Percentiles rank a stretch among this genome's conserved stretches.
Evolutionary conservation across 2,113 vertebrate genomes (phyloP).

Genomic region (Kobus ellipsiprymnus): DNA sequence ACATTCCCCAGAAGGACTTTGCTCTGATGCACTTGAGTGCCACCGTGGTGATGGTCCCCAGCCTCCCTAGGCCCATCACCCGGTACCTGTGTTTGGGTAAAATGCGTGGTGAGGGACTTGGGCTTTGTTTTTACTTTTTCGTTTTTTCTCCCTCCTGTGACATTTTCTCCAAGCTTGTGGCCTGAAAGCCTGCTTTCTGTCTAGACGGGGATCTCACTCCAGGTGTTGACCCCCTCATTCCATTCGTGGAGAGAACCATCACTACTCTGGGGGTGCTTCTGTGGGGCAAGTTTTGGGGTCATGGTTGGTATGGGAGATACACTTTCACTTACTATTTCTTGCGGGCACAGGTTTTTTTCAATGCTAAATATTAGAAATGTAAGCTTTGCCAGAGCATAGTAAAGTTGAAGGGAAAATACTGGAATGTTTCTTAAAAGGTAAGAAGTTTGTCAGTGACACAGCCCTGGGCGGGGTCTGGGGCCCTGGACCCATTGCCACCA

Average conservation of each 20-base stretch:
- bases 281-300: not conserved
- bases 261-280: not conserved
- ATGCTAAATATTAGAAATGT: constrained; percentile 36
- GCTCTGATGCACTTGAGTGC: constrained; percentile 53
- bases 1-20: constrained; percentile 59
- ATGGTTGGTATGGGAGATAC: not conserved
- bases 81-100: constrained; percentile 57
- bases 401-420: constrained; percentile 33
- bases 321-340: not conserved
- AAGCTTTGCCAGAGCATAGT: constrained; percentile 63
- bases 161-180: constrained; percentile 25
- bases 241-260: constrained; percentile 41
- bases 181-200: constrained; percentile 35
- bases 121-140: constrained; percentile 52
- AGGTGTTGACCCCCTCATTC: not conserved
- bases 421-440: constrained; percentile 49
- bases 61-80: constrained; percentile 30
- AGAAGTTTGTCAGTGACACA: not conserved
- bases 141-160: not conserved
- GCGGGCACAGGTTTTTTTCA: not conserved
- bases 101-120: not conserved
- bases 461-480: not conserved
- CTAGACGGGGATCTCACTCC: not conserved
- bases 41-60: not conserved
- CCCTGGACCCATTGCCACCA: not conserved